Base-by-base conservation (phyloP, 2,888 invertebrate species). In the Cephalotes varians region DNA sequence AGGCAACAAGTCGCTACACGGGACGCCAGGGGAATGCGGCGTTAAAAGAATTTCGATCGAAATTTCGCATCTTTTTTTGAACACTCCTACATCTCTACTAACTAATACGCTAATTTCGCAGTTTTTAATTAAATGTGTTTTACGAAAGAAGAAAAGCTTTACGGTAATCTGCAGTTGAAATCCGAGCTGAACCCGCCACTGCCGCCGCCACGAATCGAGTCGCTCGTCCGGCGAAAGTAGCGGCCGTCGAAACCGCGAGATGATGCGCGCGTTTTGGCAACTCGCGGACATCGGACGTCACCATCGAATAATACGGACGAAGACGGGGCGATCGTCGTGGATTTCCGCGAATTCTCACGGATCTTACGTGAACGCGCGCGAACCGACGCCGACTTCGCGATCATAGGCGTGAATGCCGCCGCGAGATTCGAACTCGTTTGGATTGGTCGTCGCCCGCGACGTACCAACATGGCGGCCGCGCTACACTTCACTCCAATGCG, bases 171-270 rank as follows among this genome's bases (percentile, higher is more conserved):
- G 15, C 12, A 4, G 10, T 10, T 10, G 7, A 40, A 5, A 18
- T 47, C 1, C 44, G 18, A 15, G 0, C 4, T 18, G 18, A 40
- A 4, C 3, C 44, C 18, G 44, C 44, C 44, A 12, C 15, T 15
- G 44, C 15, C 44, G 15, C 18, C 18, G 5, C 18, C 58, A 6
- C 4, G 15, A 15, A 58, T n/a, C 18, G 31, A 31, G 0, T 31
- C 4, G 18, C n/a, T 58, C n/a, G 28, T 58, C n/a, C 31, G 31
- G 0, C 31, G 31, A 58, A 31, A 31, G 58, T 56, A 28, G 15
- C 12, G 15, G 15, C 5, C 80, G 86, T 79, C 81, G 77, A 87
- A 84, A 86, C 81, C 82, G 74, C 86, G 6, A 86, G 87, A 87
- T 86, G 47, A 58, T 2, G 56, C 2, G 18, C 28, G 18, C 34